These are phyloP conservation scores for Drosophila suzukii DNA, from an alignment of 1,140 invertebrate genomes.

Conservation along the genomic window DNA sequence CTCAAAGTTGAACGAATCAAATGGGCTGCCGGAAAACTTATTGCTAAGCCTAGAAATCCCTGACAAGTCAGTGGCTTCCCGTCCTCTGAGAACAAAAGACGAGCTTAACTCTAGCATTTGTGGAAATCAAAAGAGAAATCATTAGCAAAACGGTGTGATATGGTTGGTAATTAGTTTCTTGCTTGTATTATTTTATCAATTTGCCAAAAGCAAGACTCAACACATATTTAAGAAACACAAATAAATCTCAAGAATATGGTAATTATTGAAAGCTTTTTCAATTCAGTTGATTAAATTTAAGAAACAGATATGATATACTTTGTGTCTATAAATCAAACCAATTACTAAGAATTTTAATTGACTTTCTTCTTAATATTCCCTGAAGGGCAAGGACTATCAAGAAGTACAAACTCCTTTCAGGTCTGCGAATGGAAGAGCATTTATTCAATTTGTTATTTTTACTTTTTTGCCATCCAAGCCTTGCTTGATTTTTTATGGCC, in stretches of 20 bases:
- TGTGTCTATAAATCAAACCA: no score
- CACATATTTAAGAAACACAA: no score
- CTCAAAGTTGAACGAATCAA: constrained; percentile 45
- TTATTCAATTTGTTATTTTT: constrained; percentile 28
- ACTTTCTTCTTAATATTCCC: no score
- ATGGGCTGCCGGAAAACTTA: constrained; percentile 38
- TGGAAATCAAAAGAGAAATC: neutral
- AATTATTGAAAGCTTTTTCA: no score
- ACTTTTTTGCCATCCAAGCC: constrained; percentile 2
- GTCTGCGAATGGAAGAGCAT: neutral
- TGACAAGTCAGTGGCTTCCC: constrained; percentile 36
- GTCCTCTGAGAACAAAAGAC: constrained; percentile 1
- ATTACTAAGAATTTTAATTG: neutral
- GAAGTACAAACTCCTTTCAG: constrained; percentile 1
- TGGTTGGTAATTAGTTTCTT: neutral
- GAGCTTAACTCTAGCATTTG: constrained; percentile 5
- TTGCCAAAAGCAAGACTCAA: no score
- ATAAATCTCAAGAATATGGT: no score
- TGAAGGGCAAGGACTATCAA: neutral
- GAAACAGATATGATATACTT: no score
- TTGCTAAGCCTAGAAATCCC: constrained; percentile 47
- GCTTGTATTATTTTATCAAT: neutral
- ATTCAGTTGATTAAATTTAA: no score
- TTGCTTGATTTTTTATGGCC: constrained; percentile 32
- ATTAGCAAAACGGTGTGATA: neutral